These are phyloP conservation scores for Drosophila navojoa DNA, from an alignment of 1,140 invertebrate genomes.

Conservation along the genomic window DNA sequence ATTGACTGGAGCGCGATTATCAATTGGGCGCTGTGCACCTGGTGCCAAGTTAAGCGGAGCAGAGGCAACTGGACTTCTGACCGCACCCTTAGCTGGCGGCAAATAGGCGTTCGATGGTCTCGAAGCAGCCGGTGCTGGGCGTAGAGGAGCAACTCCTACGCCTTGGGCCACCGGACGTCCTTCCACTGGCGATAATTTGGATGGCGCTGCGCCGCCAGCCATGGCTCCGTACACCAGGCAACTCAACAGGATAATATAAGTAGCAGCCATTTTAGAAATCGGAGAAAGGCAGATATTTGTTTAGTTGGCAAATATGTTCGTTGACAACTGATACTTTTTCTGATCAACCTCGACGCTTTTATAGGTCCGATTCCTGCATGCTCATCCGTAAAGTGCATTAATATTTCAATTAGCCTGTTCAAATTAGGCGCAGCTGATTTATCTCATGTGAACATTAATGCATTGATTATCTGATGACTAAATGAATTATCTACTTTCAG, in stretches of 20 bases:
- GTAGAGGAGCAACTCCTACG: neutral
- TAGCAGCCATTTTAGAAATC: conserved; percentile 10
- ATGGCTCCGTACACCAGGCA: neutral
- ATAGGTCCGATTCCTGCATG: neutral
- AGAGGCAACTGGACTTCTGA: neutral
- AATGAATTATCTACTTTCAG: too few relatives aligned
- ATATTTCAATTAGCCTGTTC: neutral
- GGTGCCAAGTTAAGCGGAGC: neutral
- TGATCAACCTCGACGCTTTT: neutral
- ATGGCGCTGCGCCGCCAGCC: neutral
- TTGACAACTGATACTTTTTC: conserved; percentile 32
- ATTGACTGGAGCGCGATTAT: too few relatives aligned
- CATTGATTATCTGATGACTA: too few relatives aligned
- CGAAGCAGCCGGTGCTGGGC: neutral
- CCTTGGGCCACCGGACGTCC: neutral
- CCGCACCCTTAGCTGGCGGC: neutral
- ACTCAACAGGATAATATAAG: conserved; percentile 6
- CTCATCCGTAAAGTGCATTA: neutral
- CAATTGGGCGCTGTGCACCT: neutral
- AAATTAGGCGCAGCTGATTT: too few relatives aligned
- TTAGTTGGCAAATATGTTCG: neutral
- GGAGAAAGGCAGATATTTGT: too few relatives aligned
- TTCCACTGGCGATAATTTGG: neutral
- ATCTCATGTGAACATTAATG: too few relatives aligned
- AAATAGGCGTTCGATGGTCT: neutral